Conservation (phyloP, 2,888 invertebrate species). For the Diarsia brunnea region DNA sequence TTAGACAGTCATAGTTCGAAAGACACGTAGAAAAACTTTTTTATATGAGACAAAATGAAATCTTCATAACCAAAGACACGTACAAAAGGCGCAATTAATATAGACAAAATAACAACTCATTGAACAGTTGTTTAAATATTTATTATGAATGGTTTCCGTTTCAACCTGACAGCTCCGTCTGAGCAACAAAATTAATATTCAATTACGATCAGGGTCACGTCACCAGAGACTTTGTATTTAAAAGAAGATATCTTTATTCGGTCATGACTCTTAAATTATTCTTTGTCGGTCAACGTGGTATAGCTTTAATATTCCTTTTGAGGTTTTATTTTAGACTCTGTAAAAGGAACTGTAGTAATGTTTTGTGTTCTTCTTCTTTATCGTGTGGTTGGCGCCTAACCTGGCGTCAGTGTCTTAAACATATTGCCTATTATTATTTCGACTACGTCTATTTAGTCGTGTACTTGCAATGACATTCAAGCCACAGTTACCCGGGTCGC, state of each 20-base stretch:
- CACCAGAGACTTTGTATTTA: constrained; percentile 36
- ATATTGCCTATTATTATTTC: no score
- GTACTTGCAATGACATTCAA: background rate
- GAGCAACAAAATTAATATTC: constrained; percentile 44
- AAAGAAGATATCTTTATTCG: constrained; percentile 18
- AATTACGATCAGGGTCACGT: constrained; percentile 46
- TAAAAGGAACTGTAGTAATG: background rate
- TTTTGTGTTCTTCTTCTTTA: background rate
- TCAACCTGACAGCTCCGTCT: constrained; percentile 32
- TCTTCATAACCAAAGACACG: background rate
- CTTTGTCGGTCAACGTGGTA: background rate
- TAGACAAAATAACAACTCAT: constrained; percentile 11
- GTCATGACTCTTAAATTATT: background rate
- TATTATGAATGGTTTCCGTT: constrained; percentile 33
- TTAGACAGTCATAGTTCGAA: background rate
- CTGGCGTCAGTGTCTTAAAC: background rate
- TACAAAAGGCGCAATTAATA: background rate
- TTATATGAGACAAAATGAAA: background rate
- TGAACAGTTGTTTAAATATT: constrained; percentile 46
- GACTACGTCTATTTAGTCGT: background rate
- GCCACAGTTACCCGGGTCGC: background rate
- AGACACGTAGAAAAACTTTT: background rate
- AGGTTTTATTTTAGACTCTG: background rate
- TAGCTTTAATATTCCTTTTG: background rate
- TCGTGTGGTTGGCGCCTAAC: no score